phyloP scores from a whole-genome alignment of 2,113 vertebrate species.

The Mobula hypostoma region DNA sequence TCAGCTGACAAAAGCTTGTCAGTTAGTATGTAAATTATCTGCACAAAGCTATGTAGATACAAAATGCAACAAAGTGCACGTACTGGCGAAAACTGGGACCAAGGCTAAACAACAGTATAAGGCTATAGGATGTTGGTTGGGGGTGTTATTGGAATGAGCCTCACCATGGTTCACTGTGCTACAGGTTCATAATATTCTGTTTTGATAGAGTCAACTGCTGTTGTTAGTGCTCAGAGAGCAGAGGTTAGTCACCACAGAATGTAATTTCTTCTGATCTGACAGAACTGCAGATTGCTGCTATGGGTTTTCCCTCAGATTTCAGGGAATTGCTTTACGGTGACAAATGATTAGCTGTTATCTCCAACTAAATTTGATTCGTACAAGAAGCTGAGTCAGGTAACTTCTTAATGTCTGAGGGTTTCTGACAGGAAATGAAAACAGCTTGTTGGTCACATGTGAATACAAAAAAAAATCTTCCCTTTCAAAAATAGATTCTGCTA shows the following conservation, averaged over 20 bases:
- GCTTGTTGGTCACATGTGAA: conserved; percentile 61
- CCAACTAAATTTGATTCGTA: conserved; percentile 85
- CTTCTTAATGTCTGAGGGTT: conserved; percentile 63
- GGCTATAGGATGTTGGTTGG: background rate
- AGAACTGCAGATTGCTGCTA: conserved; percentile 82
- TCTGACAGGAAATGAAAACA: conserved; percentile 82
- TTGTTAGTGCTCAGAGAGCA: conserved; percentile 72
- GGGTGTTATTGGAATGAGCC: conserved; percentile 57
- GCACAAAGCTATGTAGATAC: conserved; percentile 52
- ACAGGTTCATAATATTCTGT: conserved; percentile 70
- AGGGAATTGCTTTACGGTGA: conserved; percentile 95
- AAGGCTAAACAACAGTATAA: conserved; percentile 46
- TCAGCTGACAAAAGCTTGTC: conserved; percentile 60
- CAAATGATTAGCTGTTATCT: conserved; percentile 99
- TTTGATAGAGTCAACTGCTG: conserved; percentile 73
- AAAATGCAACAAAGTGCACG: conserved; percentile 60
- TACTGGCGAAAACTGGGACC: conserved; percentile 67
- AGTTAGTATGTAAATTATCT: conserved; percentile 67
- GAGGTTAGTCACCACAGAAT: conserved; percentile 77
- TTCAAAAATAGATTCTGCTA: conserved; percentile 68
- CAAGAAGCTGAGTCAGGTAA: conserved; percentile 95
- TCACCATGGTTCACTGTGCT: conserved; percentile 43
- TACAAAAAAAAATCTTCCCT: conserved; percentile 68
- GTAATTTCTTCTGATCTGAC: conserved; percentile 93
- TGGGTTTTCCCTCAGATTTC: conserved; percentile 84